phyloP scores from a whole-genome alignment of 2,797 vertebrate genomes.

The Poeciliopsis paucimaculata region DNA sequence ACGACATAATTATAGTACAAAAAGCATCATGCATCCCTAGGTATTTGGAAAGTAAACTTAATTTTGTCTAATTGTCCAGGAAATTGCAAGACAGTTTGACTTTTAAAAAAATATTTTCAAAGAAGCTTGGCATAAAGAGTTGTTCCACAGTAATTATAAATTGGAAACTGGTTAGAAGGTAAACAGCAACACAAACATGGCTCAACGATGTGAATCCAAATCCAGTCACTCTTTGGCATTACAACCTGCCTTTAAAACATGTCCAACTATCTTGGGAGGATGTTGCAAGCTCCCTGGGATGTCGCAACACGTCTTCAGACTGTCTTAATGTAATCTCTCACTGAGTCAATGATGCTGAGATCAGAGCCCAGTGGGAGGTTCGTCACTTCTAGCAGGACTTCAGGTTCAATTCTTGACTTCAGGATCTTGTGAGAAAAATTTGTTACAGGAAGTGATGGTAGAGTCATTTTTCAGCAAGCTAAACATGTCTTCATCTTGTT shows the following conservation, averaged over 20 bases:
- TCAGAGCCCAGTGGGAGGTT: slow-evolving; percentile 7
- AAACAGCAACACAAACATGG: background rate
- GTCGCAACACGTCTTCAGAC: slow-evolving; percentile 6
- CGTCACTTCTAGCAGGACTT: slow-evolving; percentile 17
- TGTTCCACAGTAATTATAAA: background rate
- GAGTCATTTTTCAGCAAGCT: background rate
- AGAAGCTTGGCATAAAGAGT: background rate
- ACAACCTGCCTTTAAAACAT: background rate
- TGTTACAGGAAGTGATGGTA: background rate
- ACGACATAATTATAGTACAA: background rate
- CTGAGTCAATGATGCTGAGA: slow-evolving; percentile 18
- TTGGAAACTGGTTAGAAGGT: background rate
- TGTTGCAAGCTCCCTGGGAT: slow-evolving; percentile 7
- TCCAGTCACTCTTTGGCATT: background rate
- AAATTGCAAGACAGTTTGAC: background rate
- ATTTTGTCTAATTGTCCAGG: no score
- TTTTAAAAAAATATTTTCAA: background rate
- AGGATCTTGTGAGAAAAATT: background rate
- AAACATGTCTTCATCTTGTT: background rate
- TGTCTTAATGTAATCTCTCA: slow-evolving; percentile 2
- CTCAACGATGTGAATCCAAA: background rate
- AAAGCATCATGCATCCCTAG: background rate
- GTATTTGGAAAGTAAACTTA: no score
- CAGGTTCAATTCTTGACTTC: background rate
- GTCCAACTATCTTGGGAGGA: background rate